These are phyloP conservation scores for Lacanobia wlatinum DNA, from an alignment of 2,888 invertebrate genomes.

Conservation along the genomic window DNA sequence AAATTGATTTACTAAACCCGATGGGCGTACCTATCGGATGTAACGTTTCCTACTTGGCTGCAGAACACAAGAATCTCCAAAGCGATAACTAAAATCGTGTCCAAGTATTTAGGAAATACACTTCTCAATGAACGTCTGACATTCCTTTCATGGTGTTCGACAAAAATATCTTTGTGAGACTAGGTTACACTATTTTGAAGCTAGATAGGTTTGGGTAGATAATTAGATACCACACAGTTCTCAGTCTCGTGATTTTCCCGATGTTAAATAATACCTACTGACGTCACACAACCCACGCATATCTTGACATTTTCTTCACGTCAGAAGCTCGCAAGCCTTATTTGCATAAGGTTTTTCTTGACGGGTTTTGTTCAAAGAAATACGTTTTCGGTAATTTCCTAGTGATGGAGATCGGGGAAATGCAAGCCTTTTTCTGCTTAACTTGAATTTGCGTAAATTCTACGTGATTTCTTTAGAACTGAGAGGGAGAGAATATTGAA, in stretches of 20 bases:
- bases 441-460: neutral
- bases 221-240: neutral
- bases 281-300: slow-evolving; percentile 31
- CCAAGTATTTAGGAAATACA: slow-evolving; percentile 25
- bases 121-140: slow-evolving; percentile 24
- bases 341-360: slow-evolving; percentile 30
- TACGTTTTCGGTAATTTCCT: slow-evolving; percentile 14
- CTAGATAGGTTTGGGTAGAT: neutral
- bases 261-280: slow-evolving; percentile 10
- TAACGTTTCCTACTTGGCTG: slow-evolving; percentile 40
- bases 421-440: neutral
- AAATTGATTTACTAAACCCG: neutral
- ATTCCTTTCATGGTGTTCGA: slow-evolving; percentile 10
- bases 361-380: neutral
- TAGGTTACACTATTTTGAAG: slow-evolving; percentile 16
- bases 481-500: too few relatives aligned
- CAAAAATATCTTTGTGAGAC: slow-evolving; percentile 14
- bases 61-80: slow-evolving; percentile 1
- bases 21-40: too few relatives aligned
- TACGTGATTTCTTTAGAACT: neutral
- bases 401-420: neutral
- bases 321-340: slow-evolving; percentile 22
- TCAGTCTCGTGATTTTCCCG: slow-evolving; percentile 24
- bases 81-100: slow-evolving; percentile 16
- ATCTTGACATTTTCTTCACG: slow-evolving; percentile 31